Conservation (phyloP, 2,888 invertebrate species). For the Amiota mariae region DNA sequence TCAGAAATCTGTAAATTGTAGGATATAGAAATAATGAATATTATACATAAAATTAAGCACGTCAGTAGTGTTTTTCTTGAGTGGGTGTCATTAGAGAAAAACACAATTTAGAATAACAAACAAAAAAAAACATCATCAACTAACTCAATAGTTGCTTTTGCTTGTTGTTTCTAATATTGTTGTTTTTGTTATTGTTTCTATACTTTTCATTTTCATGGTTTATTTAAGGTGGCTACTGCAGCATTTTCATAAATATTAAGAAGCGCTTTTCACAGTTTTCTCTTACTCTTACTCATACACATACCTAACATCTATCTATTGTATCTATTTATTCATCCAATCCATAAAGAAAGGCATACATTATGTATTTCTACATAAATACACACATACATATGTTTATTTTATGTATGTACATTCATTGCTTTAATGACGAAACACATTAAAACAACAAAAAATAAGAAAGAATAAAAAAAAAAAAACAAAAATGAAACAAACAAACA, state of each 20-base stretch:
- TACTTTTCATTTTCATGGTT: neutral
- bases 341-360: neutral
- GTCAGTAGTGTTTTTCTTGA: constrained; percentile 51
- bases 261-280: neutral
- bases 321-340: neutral
- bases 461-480: constrained; percentile 22
- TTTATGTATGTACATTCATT: constrained; percentile 15
- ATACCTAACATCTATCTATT: too few relatives aligned
- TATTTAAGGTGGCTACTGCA: constrained; percentile 8
- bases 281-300: too few relatives aligned
- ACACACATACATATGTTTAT: too few relatives aligned
- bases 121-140: neutral
- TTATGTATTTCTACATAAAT: neutral
- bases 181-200: constrained; percentile 16
- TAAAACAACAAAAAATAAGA: neutral
- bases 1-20: too few relatives aligned
- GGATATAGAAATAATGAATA: constrained; percentile 17
- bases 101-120: constrained; percentile 2
- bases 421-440: constrained; percentile 38
- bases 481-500: constrained; percentile 19
- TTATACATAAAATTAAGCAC: constrained; percentile 51
- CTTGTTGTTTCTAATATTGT: constrained; percentile 12
- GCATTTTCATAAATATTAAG: constrained; percentile 7
- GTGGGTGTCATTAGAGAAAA: constrained; percentile 49
- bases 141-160: neutral